Evolutionary conservation across 2,888 invertebrate species (phyloP).

Genomic region (Apotomis turbidana): DNA sequence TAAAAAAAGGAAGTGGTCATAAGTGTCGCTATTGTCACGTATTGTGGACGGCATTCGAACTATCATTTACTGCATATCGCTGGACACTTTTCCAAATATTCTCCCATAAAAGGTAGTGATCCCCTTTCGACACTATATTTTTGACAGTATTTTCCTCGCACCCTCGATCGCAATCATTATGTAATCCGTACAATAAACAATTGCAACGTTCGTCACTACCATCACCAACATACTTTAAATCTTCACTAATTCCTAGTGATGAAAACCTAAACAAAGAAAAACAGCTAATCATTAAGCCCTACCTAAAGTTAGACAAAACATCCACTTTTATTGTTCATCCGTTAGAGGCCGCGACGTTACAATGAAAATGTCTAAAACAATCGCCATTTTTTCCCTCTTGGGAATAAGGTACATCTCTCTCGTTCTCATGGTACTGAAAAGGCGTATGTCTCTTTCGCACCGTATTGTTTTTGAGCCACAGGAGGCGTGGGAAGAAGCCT

Average conservation of each 20-base stretch:
- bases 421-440: conserved; percentile 48
- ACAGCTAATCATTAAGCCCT: conserved; percentile 26
- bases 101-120: no score
- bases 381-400: conserved; percentile 57
- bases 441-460: conserved; percentile 45
- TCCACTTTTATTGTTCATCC: conserved; percentile 34
- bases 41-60: no score
- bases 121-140: no score
- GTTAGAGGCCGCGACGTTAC: conserved; percentile 49
- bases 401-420: conserved; percentile 53
- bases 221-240: background rate
- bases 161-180: background rate
- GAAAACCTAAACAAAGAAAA: conserved; percentile 19
- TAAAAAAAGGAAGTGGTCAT: no score
- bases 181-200: background rate
- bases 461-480: conserved; percentile 54
- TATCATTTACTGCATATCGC: no score
- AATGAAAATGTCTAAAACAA: conserved; percentile 57
- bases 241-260: conserved; percentile 10
- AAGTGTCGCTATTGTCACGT: no score
- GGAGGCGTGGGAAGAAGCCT: conserved; percentile 55
- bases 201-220: background rate
- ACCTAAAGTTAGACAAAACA: conserved; percentile 34
- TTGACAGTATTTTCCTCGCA: background rate
- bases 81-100: no score